A percentile compares a stretch with the other conserved stretches of the same genome.
Conservation (phyloP, 2,797 vertebrate species). For the Rhabdophis nuchalis region DNA sequence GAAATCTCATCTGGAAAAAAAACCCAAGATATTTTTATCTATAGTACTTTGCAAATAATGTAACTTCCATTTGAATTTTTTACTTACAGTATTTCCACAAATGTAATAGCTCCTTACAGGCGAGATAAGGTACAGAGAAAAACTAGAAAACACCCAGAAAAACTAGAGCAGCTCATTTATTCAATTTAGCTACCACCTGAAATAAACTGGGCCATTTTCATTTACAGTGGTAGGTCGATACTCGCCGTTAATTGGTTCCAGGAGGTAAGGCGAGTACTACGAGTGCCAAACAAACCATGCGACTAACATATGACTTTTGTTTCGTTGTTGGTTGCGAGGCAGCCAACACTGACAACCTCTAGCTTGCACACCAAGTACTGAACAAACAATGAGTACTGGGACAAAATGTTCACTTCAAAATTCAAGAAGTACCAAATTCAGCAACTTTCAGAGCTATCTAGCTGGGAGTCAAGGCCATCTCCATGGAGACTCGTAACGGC, state of each 20-base stretch:
- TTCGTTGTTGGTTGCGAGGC: neutral
- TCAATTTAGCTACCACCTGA: neutral
- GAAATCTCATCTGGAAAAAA: neutral
- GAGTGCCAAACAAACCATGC: neutral
- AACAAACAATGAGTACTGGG: neutral
- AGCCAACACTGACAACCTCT: neutral
- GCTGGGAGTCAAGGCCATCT: too few species aligned
- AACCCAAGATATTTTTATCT: neutral
- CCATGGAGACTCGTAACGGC: too few species aligned
- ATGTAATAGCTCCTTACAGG: neutral
- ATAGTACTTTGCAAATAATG: neutral
- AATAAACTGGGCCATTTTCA: neutral
- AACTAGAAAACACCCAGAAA: neutral
- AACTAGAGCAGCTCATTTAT: neutral
- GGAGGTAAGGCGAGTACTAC: neutral
- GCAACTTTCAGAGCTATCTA: neutral
- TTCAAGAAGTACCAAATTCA: neutral
- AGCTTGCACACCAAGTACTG: neutral
- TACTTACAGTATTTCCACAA: neutral
- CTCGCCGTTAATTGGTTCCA: neutral
- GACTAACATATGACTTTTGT: neutral
- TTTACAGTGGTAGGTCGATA: neutral
- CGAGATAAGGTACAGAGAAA: neutral
- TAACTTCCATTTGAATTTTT: neutral
- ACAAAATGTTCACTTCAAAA: neutral